Base-by-base conservation (phyloP, 2,113 vertebrate species). In the Calyptomena viridis region DNA sequence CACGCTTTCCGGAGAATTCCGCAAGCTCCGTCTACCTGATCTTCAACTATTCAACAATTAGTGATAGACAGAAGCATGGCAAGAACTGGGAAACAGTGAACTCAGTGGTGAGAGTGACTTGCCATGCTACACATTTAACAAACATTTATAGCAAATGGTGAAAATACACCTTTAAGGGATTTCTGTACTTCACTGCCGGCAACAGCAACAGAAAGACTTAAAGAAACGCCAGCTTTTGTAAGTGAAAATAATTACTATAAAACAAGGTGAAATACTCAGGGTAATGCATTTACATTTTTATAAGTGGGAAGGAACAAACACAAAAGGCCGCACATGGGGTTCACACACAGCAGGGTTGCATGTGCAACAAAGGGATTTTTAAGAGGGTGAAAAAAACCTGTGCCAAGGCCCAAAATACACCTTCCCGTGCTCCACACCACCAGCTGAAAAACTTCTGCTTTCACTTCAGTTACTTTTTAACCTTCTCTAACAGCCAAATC, bases 121-220 rank as follows among this genome's bases (percentile, higher is more conserved):
- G 79, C 93, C 91, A 90, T 93, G 84, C 93, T 87, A 94, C 93
- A 53, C 33, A n/a, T 64, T 68, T 72, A 93, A 93, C 81, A 78
- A 79, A 89, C 79, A 84, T 55, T 71, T 68, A 90, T 3, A 83
- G 90, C 86, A 49, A 95, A 74, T 30, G 27, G 77, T 91, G 95
- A 74, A 81, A 88, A 93, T 42, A 86, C 85, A 72, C 25, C 64
- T 68, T 33, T 14, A 76, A 42, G 78, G 83, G 59, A 77, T 60
- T 82, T 79, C 76, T 60, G 73, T 30, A 62, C 85, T 87, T 68
- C 12, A 66, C 90, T 1, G 69, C 95, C 75, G 91, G 86, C 93
- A 87, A 69, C 71, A 62, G 71, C 71, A 75, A 40, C 69, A 60
- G 59, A 35, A 39, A 39, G 21, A 56, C 35, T 19, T 19, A 55